phyloP scores from a whole-genome alignment of 2,797 vertebrate genomes.

The Xerus rutilus region DNA sequence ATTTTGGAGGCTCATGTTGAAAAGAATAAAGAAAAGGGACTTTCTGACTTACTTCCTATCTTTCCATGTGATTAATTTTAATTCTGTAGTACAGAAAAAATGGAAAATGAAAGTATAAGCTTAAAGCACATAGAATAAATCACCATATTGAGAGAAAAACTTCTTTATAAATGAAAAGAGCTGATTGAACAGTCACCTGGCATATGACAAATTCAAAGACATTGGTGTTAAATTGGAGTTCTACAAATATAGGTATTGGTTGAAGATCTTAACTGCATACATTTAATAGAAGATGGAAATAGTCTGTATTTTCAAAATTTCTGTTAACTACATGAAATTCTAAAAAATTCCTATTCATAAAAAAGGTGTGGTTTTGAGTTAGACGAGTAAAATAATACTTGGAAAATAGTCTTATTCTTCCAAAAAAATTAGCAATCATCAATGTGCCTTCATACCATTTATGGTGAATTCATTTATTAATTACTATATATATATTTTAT shows the following conservation, averaged over 20 bases:
- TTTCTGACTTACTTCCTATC: slow-evolving; percentile 2
- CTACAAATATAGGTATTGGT: neutral
- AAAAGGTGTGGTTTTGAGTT: neutral
- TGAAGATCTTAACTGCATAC: slow-evolving; percentile 7
- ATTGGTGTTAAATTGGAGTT: slow-evolving; percentile 10
- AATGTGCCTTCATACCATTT: neutral
- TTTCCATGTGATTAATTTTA: slow-evolving; percentile 52
- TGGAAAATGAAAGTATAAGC: neutral
- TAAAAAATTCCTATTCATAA: neutral
- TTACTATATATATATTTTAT: neutral
- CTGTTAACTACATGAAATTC: neutral
- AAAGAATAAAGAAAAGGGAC: neutral
- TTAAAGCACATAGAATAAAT: neutral
- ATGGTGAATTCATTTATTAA: neutral
- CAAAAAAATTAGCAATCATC: neutral
- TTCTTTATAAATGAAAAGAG: neutral
- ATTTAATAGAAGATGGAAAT: neutral
- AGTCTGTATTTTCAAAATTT: neutral
- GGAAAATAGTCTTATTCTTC: neutral
- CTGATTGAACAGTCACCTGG: neutral
- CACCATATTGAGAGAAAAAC: neutral
- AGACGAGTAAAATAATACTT: neutral
- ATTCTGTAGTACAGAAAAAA: slow-evolving; percentile 37
- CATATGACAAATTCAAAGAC: slow-evolving; percentile 8
- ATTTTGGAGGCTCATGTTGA: neutral